Evolutionary conservation across 2,113 vertebrate species (phyloP).

Genomic region (Phycodurus eques): DNA sequence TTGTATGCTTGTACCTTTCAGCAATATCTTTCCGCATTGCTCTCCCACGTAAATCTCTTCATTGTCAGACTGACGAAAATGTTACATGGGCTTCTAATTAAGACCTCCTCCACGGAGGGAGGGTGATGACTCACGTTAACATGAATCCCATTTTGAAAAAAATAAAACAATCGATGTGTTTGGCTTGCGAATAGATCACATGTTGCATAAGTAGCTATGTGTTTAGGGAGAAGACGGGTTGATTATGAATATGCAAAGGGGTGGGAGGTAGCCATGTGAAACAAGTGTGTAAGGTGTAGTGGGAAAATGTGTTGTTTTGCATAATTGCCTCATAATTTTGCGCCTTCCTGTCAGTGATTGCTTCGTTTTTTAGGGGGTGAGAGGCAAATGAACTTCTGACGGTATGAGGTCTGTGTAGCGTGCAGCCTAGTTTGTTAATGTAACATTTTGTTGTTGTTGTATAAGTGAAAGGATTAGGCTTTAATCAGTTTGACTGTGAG

Average conservation of each 20-base stretch:
- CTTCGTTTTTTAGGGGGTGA: constrained; percentile 61
- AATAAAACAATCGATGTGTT: constrained; percentile 15
- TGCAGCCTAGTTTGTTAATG: constrained; percentile 16
- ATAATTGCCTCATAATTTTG: constrained; percentile 69
- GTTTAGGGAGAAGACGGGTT: constrained; percentile 18
- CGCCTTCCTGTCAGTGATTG: constrained; percentile 59
- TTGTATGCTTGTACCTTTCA: neutral
- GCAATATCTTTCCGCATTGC: constrained; percentile 36
- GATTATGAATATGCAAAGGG: constrained; percentile 31
- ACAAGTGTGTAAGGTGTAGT: constrained; percentile 45
- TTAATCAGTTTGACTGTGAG: constrained; percentile 13
- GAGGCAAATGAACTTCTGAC: constrained; percentile 41
- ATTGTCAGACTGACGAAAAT: constrained; percentile 66
- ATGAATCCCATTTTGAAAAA: constrained; percentile 36
- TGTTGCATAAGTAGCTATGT: constrained; percentile 22
- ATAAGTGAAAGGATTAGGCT: constrained; percentile 7
- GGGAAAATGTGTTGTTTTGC: constrained; percentile 64
- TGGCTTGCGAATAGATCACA: neutral
- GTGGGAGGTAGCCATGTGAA: constrained; percentile 36
- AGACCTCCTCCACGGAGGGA: constrained; percentile 46
- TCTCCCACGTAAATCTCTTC: constrained; percentile 60
- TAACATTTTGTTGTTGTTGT: neutral
- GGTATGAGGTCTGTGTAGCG: constrained; percentile 16
- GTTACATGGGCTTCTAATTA: constrained; percentile 70
- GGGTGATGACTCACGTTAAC: constrained; percentile 22